Percentiles rank a stretch among this genome's conserved stretches.
These are phyloP conservation scores for Acropternis orthonyx DNA, from an alignment of 2,797 vertebrate species.

Conservation along the genomic window DNA sequence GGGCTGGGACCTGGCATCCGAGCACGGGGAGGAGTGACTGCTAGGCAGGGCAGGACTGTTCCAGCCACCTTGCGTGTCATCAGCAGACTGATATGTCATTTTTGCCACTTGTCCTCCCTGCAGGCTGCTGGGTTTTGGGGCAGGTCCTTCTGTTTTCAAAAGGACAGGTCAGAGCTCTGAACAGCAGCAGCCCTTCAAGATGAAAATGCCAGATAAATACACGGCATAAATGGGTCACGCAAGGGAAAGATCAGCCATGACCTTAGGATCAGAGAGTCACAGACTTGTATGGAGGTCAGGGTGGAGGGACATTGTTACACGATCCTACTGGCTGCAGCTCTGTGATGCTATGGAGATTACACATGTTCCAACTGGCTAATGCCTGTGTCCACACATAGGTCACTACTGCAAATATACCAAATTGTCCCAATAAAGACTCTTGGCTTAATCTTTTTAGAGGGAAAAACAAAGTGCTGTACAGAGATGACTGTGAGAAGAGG, in stretches of 20 bases:
- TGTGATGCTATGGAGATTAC: neutral
- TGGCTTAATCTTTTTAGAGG: neutral
- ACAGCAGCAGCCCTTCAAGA: neutral
- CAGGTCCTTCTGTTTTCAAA: neutral
- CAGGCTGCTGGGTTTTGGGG: neutral
- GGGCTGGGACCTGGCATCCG: neutral
- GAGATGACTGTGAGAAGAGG: neutral
- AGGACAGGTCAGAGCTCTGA: neutral
- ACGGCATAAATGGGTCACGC: neutral
- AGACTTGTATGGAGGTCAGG: neutral
- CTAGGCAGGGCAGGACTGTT: neutral
- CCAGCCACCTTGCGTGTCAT: rapidly evolving
- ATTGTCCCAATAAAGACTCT: neutral
- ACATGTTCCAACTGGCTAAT: neutral
- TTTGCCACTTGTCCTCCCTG: neutral
- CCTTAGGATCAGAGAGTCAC: neutral
- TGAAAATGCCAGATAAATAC: neutral
- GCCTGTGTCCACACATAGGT: neutral
- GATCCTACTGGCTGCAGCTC: neutral
- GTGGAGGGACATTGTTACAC: neutral
- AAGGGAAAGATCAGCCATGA: neutral
- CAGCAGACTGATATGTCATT: rapidly evolving
- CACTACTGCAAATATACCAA: neutral
- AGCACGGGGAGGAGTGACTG: neutral
- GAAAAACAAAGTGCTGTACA: neutral